Evolutionary conservation across 2,113 vertebrate genomes (phyloP).

Genomic region (Callionymus lyra): DNA sequence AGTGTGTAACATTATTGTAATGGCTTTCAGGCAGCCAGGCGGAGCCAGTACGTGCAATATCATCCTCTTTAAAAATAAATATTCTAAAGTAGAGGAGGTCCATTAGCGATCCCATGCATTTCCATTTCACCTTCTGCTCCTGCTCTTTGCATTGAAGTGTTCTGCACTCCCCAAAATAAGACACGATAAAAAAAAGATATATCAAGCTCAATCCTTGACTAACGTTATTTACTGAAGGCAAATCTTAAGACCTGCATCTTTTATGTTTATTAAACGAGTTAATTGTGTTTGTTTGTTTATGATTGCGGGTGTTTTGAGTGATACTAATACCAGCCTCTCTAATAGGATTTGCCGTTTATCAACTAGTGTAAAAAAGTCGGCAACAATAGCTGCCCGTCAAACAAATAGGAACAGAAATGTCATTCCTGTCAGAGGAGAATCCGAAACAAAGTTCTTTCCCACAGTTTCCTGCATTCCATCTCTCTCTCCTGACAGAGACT

Average conservation of each 20-base stretch:
- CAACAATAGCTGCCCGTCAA: conserved; percentile 70
- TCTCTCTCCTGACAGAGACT: conserved; percentile 61
- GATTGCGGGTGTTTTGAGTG: conserved; percentile 51
- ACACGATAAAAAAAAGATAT: too few species aligned
- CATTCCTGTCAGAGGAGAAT: conserved; percentile 60
- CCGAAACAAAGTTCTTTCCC: conserved; percentile 62
- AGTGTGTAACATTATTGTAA: conserved; percentile 64
- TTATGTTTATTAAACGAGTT: too few species aligned
- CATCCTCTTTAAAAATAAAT: conserved; percentile 70
- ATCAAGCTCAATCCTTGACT: too few species aligned
- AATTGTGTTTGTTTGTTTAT: too few species aligned
- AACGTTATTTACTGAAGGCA: background rate
- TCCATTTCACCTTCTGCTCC: conserved; percentile 52
- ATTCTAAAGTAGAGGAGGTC: conserved; percentile 55
- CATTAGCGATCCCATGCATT: conserved; percentile 57
- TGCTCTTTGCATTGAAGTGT: conserved; percentile 49
- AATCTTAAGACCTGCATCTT: background rate
- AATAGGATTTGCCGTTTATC: conserved; percentile 59
- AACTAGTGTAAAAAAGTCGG: conserved; percentile 51
- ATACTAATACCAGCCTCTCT: conserved; percentile 56
- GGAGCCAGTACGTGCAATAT: conserved; percentile 41
- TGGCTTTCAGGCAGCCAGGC: conserved; percentile 57
- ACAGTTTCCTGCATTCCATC: conserved; percentile 22
- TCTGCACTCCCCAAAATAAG: conserved; percentile 14
- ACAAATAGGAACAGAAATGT: conserved; percentile 67